These are phyloP conservation scores for Ceraclea dissimilis DNA, from an alignment of 2,888 invertebrate species.

Conservation along the genomic window DNA sequence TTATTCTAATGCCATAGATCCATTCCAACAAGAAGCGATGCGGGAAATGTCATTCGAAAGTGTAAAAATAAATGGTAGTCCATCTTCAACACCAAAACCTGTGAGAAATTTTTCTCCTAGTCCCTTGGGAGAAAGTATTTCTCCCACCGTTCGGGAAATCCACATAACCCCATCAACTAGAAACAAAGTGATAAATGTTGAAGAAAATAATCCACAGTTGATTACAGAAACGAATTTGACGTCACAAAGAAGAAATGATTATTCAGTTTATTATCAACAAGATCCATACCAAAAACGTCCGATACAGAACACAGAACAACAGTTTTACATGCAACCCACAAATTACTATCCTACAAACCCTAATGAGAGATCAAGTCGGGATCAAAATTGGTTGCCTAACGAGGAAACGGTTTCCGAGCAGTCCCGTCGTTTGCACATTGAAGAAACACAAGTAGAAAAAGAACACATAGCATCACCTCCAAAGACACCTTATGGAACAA, in stretches of 20 bases:
- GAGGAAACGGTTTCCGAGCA: neutral
- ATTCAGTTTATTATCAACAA: neutral
- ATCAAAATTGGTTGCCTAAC: neutral
- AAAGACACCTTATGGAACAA: conserved; percentile 5
- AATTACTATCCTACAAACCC: neutral
- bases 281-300: neutral
- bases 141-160: neutral
- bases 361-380: conserved; percentile 7
- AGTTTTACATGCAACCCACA: neutral
- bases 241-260: neutral
- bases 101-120: neutral
- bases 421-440: neutral
- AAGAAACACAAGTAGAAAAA: conserved; percentile 4
- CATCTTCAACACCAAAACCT: neutral
- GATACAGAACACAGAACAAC: conserved; percentile 1
- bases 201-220: neutral
- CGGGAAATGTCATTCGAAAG: neutral
- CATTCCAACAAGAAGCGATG: neutral
- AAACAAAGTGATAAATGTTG: neutral
- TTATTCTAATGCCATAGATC: neutral
- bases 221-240: neutral
- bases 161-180: neutral
- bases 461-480: conserved; percentile 2
- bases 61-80: neutral
- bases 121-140: neutral